A percentile compares a stretch with the other conserved stretches of the same genome.
phyloP scores from a whole-genome alignment of 2,888 invertebrate species.

The Muscina levida region DNA sequence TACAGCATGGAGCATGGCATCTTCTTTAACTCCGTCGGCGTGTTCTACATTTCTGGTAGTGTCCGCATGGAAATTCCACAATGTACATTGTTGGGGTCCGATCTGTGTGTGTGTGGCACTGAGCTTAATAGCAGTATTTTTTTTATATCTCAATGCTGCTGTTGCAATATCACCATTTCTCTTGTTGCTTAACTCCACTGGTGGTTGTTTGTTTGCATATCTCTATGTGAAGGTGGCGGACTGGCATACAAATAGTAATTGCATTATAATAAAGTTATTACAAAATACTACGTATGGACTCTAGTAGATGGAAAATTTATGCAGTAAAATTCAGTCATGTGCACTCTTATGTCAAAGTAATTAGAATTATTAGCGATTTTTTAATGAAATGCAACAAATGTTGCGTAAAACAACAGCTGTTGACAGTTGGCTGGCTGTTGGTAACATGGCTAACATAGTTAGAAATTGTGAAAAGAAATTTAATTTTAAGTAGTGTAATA shows the following conservation, averaged over 20 bases:
- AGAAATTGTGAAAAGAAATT: too few species aligned
- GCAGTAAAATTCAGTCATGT: slow-evolving; percentile 23
- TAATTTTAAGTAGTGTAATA: too few species aligned
- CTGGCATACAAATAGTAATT: slow-evolving; percentile 7
- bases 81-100: not conserved
- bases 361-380: not conserved
- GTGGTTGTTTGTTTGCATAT: not conserved
- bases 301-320: too few species aligned
- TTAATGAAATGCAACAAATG: too few species aligned
- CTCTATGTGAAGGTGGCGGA: not conserved
- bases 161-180: not conserved
- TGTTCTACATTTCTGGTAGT: not conserved
- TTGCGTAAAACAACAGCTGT: too few species aligned
- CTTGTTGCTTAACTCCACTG: not conserved
- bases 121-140: too few species aligned
- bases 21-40: not conserved
- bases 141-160: not conserved
- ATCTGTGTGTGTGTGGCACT: not conserved
- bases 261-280: slow-evolving; percentile 22
- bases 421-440: too few species aligned
- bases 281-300: slow-evolving; percentile 14
- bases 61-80: not conserved
- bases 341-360: not conserved
- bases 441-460: too few species aligned
- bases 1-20: too few species aligned